phyloP scores from a whole-genome alignment of 2,113 vertebrate species.

The Oreamnos americanus region DNA sequence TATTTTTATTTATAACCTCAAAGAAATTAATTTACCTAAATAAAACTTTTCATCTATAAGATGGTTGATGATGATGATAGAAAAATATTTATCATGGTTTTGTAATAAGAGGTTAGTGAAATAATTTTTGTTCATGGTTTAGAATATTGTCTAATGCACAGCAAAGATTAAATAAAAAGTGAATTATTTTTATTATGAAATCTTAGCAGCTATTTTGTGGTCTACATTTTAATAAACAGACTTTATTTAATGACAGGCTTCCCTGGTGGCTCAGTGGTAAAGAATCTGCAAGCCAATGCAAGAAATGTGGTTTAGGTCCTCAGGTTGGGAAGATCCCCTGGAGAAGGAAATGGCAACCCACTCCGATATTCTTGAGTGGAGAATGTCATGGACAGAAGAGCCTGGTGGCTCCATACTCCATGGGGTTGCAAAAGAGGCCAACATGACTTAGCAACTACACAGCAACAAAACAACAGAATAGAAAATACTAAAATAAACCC shows the following conservation, averaged over 20 bases:
- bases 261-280: neutral
- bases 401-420: neutral
- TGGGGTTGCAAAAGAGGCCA: neutral
- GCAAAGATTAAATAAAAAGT: neutral
- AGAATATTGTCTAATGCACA: neutral
- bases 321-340: neutral
- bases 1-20: neutral
- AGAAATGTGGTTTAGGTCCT: neutral
- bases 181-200: neutral
- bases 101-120: neutral
- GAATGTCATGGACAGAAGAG: neutral
- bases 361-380: neutral
- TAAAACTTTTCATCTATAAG: neutral
- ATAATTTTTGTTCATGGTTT: neutral
- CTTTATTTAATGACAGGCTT: neutral
- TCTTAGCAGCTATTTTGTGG: neutral
- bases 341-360: neutral
- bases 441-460: neutral
- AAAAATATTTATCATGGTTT: neutral
- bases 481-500: neutral
- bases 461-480: neutral
- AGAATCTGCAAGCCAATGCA: neutral
- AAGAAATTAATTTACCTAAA: neutral
- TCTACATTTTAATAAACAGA: neutral
- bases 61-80: neutral